phyloP scores from a whole-genome alignment of 2,888 invertebrate genomes.

The Aleiodes leptofemur region DNA sequence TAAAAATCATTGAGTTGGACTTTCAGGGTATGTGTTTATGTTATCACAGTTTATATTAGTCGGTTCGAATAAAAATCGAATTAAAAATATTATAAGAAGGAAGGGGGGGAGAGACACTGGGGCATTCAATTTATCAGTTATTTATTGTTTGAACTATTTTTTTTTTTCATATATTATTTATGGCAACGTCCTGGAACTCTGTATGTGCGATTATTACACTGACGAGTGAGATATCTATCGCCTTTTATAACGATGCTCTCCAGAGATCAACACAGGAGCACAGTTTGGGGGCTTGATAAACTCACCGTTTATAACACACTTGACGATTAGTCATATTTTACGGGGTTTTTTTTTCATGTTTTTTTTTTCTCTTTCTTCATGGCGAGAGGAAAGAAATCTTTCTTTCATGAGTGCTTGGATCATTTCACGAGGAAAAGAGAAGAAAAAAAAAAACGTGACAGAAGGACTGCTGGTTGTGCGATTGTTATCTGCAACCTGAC shows the following conservation, averaged over 20 bases:
- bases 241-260: slow-evolving; percentile 10
- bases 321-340: slow-evolving; percentile 15
- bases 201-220: slow-evolving; percentile 12
- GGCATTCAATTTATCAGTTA: slow-evolving; percentile 28
- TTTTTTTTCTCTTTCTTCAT: not conserved
- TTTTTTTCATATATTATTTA: slow-evolving; percentile 15
- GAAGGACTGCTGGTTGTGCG: slow-evolving; percentile 39
- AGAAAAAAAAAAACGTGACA: slow-evolving; percentile 32
- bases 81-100: not conserved
- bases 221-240: slow-evolving; percentile 32
- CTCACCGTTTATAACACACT: slow-evolving; percentile 16
- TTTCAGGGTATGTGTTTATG: slow-evolving; percentile 17
- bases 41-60: slow-evolving; percentile 5
- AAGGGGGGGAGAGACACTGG: not conserved
- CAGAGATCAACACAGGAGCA: slow-evolving; percentile 16
- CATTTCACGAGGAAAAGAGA: not conserved
- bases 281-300: not conserved
- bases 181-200: slow-evolving; percentile 8
- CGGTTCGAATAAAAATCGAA: not conserved
- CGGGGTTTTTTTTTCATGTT: not conserved
- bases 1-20: too few relatives aligned
- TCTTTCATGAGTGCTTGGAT: slow-evolving; percentile 22
- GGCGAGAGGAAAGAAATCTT: not conserved
- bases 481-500: slow-evolving; percentile 42
- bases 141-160: slow-evolving; percentile 26